Evolutionary conservation across 2,113 vertebrate genomes (phyloP), one percentile per base, ranked within the genome.

Genomic region (Rhynchomys soricoides): DNA sequence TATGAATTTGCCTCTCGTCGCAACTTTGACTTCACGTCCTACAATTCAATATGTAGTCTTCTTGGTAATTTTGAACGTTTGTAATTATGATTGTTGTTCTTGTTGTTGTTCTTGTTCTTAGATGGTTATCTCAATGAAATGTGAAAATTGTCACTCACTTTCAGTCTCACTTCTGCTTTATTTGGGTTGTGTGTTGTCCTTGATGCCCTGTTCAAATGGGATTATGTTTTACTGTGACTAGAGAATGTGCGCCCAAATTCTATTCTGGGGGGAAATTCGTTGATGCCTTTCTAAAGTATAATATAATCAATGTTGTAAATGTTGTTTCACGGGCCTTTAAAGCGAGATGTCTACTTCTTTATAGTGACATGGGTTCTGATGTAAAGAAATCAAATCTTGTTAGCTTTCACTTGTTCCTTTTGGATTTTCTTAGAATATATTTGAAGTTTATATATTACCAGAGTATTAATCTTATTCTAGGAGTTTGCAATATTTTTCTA

Each of bases 1-100:
- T 88, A 82, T 95, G 90, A 97, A 95, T 95, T 95, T 97, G 94
- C 94, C 89, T 97, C 86, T 92, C n/a, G 3, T 50, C 96, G 48
- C 77, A 86, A 95, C 77, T 93, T 96, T 97, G 95, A 85, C 96
- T 71, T 94, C 71, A 37, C 68, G 50, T 95, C 70, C 2, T 48
- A 77, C 29, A 77, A 77, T 82, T 93, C 91, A 66, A n/a, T 94
- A 83, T 92, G 64, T 92, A 66, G 91, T 73, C 50, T 82, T 94
- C 73, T 93, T 15, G 68, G 57, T 26, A 88, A 91, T 86, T 75
- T 10, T 31, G 95, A 90, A 74, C 89, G 75, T 73, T 86, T 96
- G 59, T 96, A 90, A 95, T 77, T 85, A 66, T 71, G 70, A 88
- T 95, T 95, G 90, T 45, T 95, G 78, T 79, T 68, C 31, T 34